Percentiles rank a stretch among this genome's conserved stretches.
Evolutionary conservation across 2,113 vertebrate species (phyloP).

Genomic region (Siniperca chuatsi): DNA sequence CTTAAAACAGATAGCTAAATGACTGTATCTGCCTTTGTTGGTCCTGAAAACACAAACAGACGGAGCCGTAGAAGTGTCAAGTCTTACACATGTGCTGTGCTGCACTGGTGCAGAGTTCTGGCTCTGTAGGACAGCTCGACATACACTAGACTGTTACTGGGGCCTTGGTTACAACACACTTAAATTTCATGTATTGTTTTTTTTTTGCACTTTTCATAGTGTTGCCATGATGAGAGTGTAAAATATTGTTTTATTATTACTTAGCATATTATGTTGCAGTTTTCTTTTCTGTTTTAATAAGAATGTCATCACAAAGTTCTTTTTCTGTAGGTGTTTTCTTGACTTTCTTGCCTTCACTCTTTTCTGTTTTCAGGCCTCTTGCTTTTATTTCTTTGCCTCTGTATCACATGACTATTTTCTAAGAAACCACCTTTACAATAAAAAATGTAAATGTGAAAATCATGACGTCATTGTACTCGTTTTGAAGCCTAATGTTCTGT

Average conservation of each 20-base stretch:
- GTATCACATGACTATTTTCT: constrained; percentile 82
- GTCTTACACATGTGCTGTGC: background rate
- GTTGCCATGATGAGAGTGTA: constrained; percentile 2
- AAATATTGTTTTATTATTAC: constrained; percentile 9
- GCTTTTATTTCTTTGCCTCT: constrained; percentile 52
- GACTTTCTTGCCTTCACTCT: constrained; percentile 61
- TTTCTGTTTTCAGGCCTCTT: constrained; percentile 40
- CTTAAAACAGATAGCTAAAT: constrained; percentile 13
- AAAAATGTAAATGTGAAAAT: constrained; percentile 77
- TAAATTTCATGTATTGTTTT: constrained; percentile 15
- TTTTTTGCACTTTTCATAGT: constrained; percentile 4
- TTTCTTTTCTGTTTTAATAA: constrained; percentile 79
- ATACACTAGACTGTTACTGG: constrained; percentile 29
- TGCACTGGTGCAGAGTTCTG: constrained; percentile 10
- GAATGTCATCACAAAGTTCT: constrained; percentile 83
- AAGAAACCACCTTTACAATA: constrained; percentile 93
- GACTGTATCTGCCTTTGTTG: constrained; percentile 23
- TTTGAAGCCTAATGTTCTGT: background rate
- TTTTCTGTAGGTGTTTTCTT: constrained; percentile 82
- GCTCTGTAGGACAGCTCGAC: background rate
- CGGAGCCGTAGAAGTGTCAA: background rate
- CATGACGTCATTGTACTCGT: background rate
- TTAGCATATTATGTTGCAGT: constrained; percentile 13
- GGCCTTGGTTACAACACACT: constrained; percentile 28
- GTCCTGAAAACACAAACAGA: background rate